Evolutionary conservation across 2,888 invertebrate species (phyloP).

Genomic region (Macaria notata): DNA sequence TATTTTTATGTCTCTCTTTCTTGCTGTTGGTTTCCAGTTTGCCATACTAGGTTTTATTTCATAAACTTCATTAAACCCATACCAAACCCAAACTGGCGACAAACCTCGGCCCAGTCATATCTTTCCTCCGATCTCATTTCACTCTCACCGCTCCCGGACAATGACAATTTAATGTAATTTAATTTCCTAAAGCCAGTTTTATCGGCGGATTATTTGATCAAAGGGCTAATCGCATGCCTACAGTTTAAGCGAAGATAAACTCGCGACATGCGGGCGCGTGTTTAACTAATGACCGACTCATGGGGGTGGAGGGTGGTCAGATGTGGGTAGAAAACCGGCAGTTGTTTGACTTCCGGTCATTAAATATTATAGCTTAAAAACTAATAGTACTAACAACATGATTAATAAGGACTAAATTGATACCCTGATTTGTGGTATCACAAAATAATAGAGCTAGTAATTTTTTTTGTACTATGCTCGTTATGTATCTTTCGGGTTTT

Average conservation of each 20-base stretch:
- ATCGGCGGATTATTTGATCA: conserved; percentile 80
- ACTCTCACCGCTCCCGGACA: conserved; percentile 45
- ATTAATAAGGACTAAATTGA: too few species aligned
- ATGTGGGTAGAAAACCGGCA: conserved; percentile 1
- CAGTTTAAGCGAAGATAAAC: conserved; percentile 80
- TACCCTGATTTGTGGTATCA: too few species aligned
- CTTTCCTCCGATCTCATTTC: conserved; percentile 26
- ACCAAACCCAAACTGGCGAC: neutral
- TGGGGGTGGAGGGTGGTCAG: conserved; percentile 53
- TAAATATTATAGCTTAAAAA: too few species aligned
- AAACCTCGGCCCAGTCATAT: conserved; percentile 20
- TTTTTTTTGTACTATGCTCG: too few species aligned
- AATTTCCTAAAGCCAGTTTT: conserved; percentile 78
- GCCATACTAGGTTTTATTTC: too few species aligned
- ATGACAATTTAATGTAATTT: conserved; percentile 75
- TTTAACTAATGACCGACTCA: conserved; percentile 81
- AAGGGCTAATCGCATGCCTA: conserved; percentile 81
- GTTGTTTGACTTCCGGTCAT: neutral
- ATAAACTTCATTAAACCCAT: too few species aligned
- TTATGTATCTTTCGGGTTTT: too few species aligned
- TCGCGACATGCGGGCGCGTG: conserved; percentile 82
- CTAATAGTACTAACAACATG: too few species aligned
- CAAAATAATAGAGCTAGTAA: too few species aligned
- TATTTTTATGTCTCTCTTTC: too few species aligned
- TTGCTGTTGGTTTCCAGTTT: too few species aligned